These are phyloP conservation scores for Oncorhynchus tshawytscha DNA, from an alignment of 2,113 vertebrate genomes.

Conservation along the genomic window DNA sequence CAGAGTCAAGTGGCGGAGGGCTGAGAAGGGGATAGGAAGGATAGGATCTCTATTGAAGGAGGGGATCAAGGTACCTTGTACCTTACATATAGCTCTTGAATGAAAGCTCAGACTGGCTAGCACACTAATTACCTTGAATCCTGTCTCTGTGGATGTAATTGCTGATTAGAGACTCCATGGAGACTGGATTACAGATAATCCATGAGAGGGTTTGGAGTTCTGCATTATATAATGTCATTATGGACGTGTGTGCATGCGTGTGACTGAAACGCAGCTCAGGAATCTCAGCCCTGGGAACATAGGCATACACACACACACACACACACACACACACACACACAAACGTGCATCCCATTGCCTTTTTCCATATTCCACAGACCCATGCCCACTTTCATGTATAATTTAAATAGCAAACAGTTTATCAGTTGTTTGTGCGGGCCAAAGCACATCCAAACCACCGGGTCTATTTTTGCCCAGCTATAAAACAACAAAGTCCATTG, in stretches of 20 bases:
- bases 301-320: neutral
- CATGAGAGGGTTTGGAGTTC: slow-evolving; percentile 43
- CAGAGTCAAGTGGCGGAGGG: slow-evolving; percentile 9
- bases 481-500: slow-evolving; percentile 67
- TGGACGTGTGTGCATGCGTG: neutral
- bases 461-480: slow-evolving; percentile 44
- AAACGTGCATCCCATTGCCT: neutral
- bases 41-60: neutral
- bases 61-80: slow-evolving; percentile 58
- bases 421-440: slow-evolving; percentile 63
- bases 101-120: slow-evolving; percentile 56
- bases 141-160: slow-evolving; percentile 52
- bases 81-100: slow-evolving; percentile 43
- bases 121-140: slow-evolving; percentile 65
- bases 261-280: too few species aligned
- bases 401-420: slow-evolving; percentile 69
- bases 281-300: too few species aligned
- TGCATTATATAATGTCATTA: slow-evolving; percentile 46
- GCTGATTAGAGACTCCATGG: slow-evolving; percentile 67
- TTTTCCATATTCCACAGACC: slow-evolving; percentile 43
- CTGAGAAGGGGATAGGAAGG: too few species aligned
- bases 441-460: slow-evolving; percentile 43
- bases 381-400: slow-evolving; percentile 61
- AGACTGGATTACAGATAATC: slow-evolving; percentile 60
- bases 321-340: neutral